Conservation (phyloP, 2,797 vertebrate genomes). For the Pangasius sanitwongsei region DNA sequence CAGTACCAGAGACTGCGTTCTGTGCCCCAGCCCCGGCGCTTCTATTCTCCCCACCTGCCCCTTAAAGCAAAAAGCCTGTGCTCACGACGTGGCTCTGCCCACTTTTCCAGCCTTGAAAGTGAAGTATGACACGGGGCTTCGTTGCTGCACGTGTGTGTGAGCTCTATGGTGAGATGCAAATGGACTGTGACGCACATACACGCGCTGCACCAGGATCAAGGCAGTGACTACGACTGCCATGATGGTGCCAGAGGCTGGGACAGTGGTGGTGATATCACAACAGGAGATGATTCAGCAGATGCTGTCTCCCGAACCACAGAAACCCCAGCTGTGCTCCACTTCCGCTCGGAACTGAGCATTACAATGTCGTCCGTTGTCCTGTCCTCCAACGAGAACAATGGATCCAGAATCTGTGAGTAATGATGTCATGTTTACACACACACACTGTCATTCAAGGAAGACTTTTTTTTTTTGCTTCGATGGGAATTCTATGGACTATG, state of each 20-base stretch:
- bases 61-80: constrained; percentile 89
- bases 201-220: constrained; percentile 69
- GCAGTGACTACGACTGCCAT: constrained; percentile 66
- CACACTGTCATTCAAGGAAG: constrained; percentile 57
- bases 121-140: constrained; percentile 91
- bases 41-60: constrained; percentile 84
- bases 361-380: constrained; percentile 81
- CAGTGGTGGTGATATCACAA: constrained; percentile 57
- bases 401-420: constrained; percentile 83
- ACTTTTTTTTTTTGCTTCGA: constrained; percentile 28
- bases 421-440: constrained; percentile 82
- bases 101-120: constrained; percentile 93
- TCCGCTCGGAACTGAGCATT: constrained; percentile 80
- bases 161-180: constrained; percentile 75
- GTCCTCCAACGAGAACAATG: constrained; percentile 78
- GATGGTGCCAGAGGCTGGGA: constrained; percentile 60
- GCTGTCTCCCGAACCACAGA: constrained; percentile 39
- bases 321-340: constrained; percentile 70
- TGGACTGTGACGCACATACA: constrained; percentile 77
- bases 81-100: constrained; percentile 88
- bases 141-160: constrained; percentile 76
- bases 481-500: constrained; percentile 38
- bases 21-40: constrained; percentile 82
- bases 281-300: constrained; percentile 35
- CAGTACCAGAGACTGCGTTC: constrained; percentile 89